Conservation (phyloP, 2,797 vertebrate genomes). For the Oceanodroma leucorhoa region DNA sequence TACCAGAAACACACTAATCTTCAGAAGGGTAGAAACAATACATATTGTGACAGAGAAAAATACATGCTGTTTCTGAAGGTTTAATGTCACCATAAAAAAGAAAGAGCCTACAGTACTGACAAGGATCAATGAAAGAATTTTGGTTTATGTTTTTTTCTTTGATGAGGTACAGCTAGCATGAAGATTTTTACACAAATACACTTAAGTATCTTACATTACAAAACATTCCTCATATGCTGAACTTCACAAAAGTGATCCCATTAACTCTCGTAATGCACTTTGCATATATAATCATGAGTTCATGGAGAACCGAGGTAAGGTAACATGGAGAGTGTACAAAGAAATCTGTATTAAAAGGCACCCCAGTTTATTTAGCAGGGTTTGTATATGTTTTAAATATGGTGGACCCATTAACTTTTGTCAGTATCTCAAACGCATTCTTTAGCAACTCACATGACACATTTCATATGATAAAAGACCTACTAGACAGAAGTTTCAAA, state of each 20-base stretch:
- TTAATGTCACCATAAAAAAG: not conserved
- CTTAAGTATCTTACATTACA: not conserved
- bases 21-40: not conserved
- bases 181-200: not conserved
- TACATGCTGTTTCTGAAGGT: not conserved
- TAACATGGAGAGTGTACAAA: not conserved
- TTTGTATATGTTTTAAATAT: not conserved
- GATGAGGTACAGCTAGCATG: not conserved
- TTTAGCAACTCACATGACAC: not conserved
- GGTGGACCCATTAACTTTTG: not conserved
- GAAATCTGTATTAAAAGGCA: not conserved
- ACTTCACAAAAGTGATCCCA: not conserved
- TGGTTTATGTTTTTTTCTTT: not conserved
- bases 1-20: slow-evolving; percentile 3
- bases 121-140: not conserved
- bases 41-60: not conserved
- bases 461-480: not conserved
- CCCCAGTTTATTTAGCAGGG: not conserved
- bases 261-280: not conserved
- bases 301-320: not conserved
- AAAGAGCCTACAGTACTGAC: not conserved
- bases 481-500: not conserved
- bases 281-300: not conserved
- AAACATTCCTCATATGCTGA: not conserved
- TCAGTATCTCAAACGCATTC: not conserved